Evolutionary conservation across 2,888 invertebrate genomes (phyloP), one percentile per base, ranked within the genome.

Genomic region (Volucella bombylans): DNA sequence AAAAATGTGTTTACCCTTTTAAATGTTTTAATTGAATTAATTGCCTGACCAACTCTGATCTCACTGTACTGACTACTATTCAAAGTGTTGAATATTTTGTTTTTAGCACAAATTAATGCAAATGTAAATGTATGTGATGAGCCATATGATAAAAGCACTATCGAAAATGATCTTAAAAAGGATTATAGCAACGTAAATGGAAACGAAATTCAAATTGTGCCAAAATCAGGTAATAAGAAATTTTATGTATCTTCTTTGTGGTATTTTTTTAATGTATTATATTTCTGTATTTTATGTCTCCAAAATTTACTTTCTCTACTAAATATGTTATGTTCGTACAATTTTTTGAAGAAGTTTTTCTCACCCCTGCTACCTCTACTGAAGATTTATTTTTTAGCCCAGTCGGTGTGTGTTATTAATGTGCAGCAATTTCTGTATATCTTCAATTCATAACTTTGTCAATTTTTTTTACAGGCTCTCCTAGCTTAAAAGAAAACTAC

Each of bases 381-480:
- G 91, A 91, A 87, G 91, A 91, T 85, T 87, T 90, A 47, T 91
- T 89, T 87, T 90, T 89, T 88, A 91, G 91, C 89, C 90, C 91
- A 86, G 89, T 90, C 86, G 91, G 91, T 91, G 89, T 87, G 91
- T 90, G 82, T 52, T 82, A 57, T 82, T 18, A 52, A 79, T 64
- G 49, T 72, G 11, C 43, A 45, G n/a, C 18, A 41, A 10, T 59
- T 61, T 31, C n/a, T 8, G 65, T n/a, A 14, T 10, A 47, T 14
- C 8, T 55, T 47, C 11, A 50, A 18, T 47, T 10, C 14, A 23
- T 49, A n/a, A 9, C 18, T 50, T 64, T 11, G 23, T 14, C 39
- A 64, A 14, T 38, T 0, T 49, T 59, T n/a, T 2, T 62, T 85
- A 11, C 62, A 85, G 85, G 85, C 3, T 85, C 85, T 0, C 85